Conservation (phyloP, 2,797 vertebrate species). For the Erithacus rubecula region DNA sequence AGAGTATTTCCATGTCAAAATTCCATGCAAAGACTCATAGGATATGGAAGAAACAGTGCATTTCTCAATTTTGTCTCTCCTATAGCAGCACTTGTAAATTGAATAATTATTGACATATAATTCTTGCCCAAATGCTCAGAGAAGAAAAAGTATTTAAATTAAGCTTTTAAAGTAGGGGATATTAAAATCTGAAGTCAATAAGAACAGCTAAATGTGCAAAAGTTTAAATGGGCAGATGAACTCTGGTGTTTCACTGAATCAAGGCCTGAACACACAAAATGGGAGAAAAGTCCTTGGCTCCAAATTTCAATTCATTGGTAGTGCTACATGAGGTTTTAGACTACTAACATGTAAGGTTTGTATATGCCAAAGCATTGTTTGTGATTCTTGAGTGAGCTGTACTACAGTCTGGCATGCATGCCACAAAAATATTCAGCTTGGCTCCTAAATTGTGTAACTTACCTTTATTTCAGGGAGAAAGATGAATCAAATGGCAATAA, state of each 20-base stretch:
- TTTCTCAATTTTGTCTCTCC: neutral
- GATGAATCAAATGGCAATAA: neutral
- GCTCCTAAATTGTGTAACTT: neutral
- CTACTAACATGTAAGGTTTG: neutral
- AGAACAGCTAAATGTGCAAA: neutral
- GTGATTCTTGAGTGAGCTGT: neutral
- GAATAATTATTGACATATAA: neutral
- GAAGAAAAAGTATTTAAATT: neutral
- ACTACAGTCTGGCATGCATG: fast-evolving
- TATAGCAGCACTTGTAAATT: neutral
- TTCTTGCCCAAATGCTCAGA: neutral
- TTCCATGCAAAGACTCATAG: fast-evolving
- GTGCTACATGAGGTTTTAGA: neutral
- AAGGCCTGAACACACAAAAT: neutral
- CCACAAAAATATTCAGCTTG: slow-evolving; percentile 1
- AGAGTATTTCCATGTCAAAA: neutral
- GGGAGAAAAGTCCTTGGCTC: neutral
- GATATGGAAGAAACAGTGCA: neutral
- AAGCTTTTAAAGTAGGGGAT: neutral
- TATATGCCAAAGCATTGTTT: neutral
- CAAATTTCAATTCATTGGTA: neutral
- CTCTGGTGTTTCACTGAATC: neutral
- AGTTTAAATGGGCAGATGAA: neutral
- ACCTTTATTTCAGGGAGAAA: neutral
- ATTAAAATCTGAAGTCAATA: neutral